Base-by-base conservation (phyloP, 2,113 vertebrate genomes). In the Gavialis gangeticus region DNA sequence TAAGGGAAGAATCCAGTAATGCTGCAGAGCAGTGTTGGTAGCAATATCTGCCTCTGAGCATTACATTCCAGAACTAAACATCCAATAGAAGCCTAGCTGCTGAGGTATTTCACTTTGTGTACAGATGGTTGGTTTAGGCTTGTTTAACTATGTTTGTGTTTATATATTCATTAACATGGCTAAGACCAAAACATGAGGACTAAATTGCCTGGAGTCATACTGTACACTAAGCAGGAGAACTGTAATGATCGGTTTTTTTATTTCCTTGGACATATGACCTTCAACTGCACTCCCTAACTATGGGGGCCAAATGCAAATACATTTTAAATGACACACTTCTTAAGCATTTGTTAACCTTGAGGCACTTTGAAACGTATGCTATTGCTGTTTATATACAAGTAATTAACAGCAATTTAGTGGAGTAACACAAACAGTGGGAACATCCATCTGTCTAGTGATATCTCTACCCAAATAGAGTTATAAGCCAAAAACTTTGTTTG, bases 261-360 rank as follows among this genome's bases (percentile, higher is more conserved):
- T 17, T 89, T 91, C 46, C 87, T 87, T 19, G 54, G 78, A 82
- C 34, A 84, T 21, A 66, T 28, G 21, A 14, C 88, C 10, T 81
- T 78, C 79, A 63, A 91, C 83, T 82, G 80, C n/a, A 85, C 63
- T 84, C 13, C 25, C 71, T 88, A 34, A 14, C 28, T 88, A 73
- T 89, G 63, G 86, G 88, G 64, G 58, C n/a, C 76, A 75, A 75
- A 3, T 18, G 71, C 6, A 91, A 87, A 94, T 28, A 21, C 17
- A 60, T 79, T 59, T 67, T 21, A 95, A 92, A 25, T 67, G 55
- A 79, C 62, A 93, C 17, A 84, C 14, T 46, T 92, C 75, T 92
- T 69, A 85, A 95, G 62, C 60, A 90, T 94, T 93, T 94, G 75
- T 82, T 92, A 95, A 94, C 76, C 91, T 88, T 19, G 56, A 94